phyloP scores from a whole-genome alignment of 2,797 vertebrate genomes.

The Lutjanus argentimaculatus region DNA sequence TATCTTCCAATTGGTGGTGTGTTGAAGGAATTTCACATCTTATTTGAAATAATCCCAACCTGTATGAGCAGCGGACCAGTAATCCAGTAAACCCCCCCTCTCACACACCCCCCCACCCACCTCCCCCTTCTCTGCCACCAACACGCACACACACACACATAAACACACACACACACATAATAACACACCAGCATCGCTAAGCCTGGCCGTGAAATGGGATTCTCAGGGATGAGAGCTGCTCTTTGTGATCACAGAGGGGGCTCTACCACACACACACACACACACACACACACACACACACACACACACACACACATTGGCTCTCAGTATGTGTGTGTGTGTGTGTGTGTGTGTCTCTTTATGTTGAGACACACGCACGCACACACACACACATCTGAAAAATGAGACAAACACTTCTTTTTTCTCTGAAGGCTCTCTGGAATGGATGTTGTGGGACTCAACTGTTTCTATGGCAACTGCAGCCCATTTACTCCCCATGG shows the following conservation, averaged over 20 bases:
- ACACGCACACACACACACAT: slow-evolving; percentile 1
- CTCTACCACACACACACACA: slow-evolving; percentile 53
- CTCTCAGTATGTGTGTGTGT: not conserved
- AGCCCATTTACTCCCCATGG: slow-evolving; percentile 78
- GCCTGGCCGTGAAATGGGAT: slow-evolving; percentile 78
- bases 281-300: slow-evolving; percentile 9
- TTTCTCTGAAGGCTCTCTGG: slow-evolving; percentile 80
- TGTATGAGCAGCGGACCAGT: slow-evolving; percentile 62
- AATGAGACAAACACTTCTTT: slow-evolving; percentile 81
- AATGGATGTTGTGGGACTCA: slow-evolving; percentile 81
- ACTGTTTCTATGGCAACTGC: slow-evolving; percentile 86
- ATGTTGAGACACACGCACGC: slow-evolving; percentile 36
- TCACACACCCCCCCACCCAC: not conserved
- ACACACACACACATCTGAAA: slow-evolving; percentile 69
- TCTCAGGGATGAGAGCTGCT: slow-evolving; percentile 81
- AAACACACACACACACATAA: slow-evolving; percentile 21
- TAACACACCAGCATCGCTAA: slow-evolving; percentile 61
- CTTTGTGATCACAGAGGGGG: slow-evolving; percentile 82
- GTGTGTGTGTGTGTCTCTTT: slow-evolving; percentile 31
- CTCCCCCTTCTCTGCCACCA: not conserved
- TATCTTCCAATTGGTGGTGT: slow-evolving; percentile 29
- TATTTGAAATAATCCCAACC: slow-evolving; percentile 77
- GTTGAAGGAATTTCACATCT: slow-evolving; percentile 68
- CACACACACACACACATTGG: not conserved
- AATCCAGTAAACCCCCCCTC: slow-evolving; percentile 49